Evolutionary conservation across 1,140 invertebrate species (phyloP), one percentile per base, ranked within the genome.

Genomic region (Episyrphus balteatus): DNA sequence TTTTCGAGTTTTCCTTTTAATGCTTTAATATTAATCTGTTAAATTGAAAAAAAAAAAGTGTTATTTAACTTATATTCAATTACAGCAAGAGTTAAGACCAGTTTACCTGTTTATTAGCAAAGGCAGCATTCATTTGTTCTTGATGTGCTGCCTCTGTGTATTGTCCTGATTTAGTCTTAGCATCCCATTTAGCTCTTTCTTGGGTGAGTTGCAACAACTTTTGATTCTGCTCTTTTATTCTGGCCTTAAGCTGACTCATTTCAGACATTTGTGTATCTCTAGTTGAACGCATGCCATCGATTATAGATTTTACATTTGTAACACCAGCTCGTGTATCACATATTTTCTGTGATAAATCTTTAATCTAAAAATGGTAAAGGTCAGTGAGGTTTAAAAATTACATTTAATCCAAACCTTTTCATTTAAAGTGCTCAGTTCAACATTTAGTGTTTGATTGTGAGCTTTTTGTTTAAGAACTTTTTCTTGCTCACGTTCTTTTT

Each of bases 281-380:
- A 19, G 88, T 89, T 0, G 80, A 79, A 43, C 94, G 73, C 95
- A 99, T 98, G 5, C 86, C 85, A 72, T 99, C 95, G 52, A 99
- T 99, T 18, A 89, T 91, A 2, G 84, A 80, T 70, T 98, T 98
- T 0, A 95, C 86, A 34, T 86, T 84, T 0, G 92, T 88, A 0
- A 99, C 94, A 15, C 83, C 85, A 26, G 85, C 80, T 3, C 91
- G 76, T 0, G 90, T 92, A 58, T 93, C 88, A 51, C 81, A 83
- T 50, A 96, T 92, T 62, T 88, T 91, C 55, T 81, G 79, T 18
- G 86, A 88, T 41, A 96, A 62, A 66, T 96, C 88, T 52, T 83
- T 83, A 2, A 92, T 66, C 63, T 66, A 42, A 0, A 19, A 51
- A 34, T 15, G 18, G 12, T 13, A 15, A 14, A 52, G 41, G 10